Evolutionary conservation across 1,140 invertebrate species (phyloP), one percentile per base, ranked within the genome.

Genomic region (Colletes gigas): DNA sequence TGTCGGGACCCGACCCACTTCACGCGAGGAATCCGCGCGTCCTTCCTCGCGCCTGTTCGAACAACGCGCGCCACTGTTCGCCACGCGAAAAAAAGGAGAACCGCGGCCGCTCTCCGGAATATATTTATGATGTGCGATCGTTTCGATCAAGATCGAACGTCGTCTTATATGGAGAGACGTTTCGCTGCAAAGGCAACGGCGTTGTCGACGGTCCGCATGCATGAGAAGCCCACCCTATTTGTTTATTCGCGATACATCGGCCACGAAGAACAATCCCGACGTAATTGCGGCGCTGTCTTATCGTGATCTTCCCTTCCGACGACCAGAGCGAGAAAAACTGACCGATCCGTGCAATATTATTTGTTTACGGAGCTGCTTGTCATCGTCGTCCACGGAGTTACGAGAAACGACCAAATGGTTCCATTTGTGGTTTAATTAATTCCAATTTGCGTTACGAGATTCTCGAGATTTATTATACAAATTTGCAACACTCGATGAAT

Each of bases 1-100:
- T 89, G 88, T 91, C 87, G 74, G 78, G 55, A 30, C 39, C 30
- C 73, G 90, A 88, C 88, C 87, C 83, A 90, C 88, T 88, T 91
- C 30, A 54, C 39, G 71, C 44, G 78, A 66, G 78, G 81, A 71
- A 87, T 73, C 78, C 52, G 21, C 52, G 21, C 68, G 55, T 55
- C 77, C 72, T 81, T 83, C 77, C 77, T 67, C 55, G 50, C 76
- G 73, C 79, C 68, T 82, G 59, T 55, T 12, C 21, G 78, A 81
- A 83, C 85, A 83, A 68, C 67, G 73, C 74, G 74, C 57, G 57
- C 82, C 78, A 77, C 72, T 69, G 78, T 81, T 81, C 67, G 47
- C 19, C 44, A 70, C 47, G 21, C 7, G 63, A 14, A 69, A 55
- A 54, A 15, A 55, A 55, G 12, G 57, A 69, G 21, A n/a, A 44